These are phyloP conservation scores for Paedocypris sp. DNA, from an alignment of 2,113 vertebrate genomes.

Conservation along the genomic window DNA sequence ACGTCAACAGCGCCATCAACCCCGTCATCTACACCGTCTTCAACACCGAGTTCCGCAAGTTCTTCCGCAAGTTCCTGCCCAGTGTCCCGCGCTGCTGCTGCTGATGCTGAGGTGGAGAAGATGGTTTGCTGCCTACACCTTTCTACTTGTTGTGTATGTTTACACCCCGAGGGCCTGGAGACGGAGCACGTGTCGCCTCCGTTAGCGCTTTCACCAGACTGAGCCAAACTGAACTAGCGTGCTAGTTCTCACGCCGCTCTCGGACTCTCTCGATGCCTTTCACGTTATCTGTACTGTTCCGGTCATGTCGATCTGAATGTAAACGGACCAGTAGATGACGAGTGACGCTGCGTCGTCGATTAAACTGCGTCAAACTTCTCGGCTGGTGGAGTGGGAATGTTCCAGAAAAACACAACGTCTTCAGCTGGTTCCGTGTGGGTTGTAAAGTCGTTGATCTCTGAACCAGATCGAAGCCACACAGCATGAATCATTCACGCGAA, in stretches of 20 bases:
- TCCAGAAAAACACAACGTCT: too few species aligned
- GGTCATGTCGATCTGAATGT: neutral
- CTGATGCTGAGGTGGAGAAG: neutral
- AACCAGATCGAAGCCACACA: too few species aligned
- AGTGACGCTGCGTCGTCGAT: too few species aligned
- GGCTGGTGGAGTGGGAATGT: too few species aligned
- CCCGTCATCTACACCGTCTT: constrained; percentile 88
- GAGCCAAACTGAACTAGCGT: neutral
- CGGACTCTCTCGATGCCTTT: neutral
- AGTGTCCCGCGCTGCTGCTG: constrained; percentile 55
- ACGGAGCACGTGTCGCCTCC: too few species aligned
- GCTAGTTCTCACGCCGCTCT: neutral
- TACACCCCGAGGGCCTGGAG: neutral
- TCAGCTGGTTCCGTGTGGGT: too few species aligned
- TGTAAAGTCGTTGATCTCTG: too few species aligned
- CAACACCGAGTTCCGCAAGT: constrained; percentile 82
- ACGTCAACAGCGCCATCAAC: constrained; percentile 91
- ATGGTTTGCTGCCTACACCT: constrained; percentile 10
- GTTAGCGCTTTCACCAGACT: neutral
- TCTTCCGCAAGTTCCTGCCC: constrained; percentile 74
- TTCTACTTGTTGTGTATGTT: constrained; percentile 19
- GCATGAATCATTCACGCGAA: too few species aligned
- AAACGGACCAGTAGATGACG: too few species aligned
- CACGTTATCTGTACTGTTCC: neutral
- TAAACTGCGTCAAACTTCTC: too few species aligned